These are phyloP conservation scores for Acomys russatus DNA, from an alignment of 2,797 vertebrate genomes.

Conservation along the genomic window DNA sequence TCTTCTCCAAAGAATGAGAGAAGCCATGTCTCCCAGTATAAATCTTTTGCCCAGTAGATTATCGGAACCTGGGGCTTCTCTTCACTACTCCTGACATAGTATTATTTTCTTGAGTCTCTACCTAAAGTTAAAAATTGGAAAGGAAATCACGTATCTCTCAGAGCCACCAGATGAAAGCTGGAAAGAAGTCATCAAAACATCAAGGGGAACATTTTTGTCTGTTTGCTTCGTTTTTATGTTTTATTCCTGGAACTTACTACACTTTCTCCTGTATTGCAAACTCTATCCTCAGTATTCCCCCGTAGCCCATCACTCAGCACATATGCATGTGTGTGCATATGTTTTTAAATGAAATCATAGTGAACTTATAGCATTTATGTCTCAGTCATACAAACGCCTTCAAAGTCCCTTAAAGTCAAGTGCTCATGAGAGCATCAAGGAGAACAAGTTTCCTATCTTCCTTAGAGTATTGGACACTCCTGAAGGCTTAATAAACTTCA, in stretches of 20 bases:
- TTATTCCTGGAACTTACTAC: background rate
- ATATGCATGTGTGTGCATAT: background rate
- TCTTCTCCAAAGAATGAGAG: background rate
- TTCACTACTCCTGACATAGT: background rate
- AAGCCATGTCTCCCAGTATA: background rate
- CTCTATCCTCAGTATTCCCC: background rate
- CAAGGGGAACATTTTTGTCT: background rate
- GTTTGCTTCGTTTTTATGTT: slow-evolving; percentile 11
- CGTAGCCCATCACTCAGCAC: background rate
- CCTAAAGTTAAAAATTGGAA: slow-evolving; percentile 38
- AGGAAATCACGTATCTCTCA: slow-evolving; percentile 19
- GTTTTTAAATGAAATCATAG: background rate
- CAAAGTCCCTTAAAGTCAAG: slow-evolving; percentile 19
- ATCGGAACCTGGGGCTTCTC: background rate
- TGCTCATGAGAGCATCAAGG: background rate
- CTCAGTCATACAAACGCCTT: slow-evolving; percentile 44
- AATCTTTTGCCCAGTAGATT: background rate
- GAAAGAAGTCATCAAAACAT: slow-evolving; percentile 22
- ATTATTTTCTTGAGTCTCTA: slow-evolving; percentile 51
- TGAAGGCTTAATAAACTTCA: slow-evolving; percentile 57
- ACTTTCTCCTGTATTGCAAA: slow-evolving; percentile 2
- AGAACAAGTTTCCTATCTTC: slow-evolving; percentile 36
- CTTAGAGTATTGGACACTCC: background rate
- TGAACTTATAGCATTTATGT: background rate
- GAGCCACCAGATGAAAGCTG: background rate